Conservation (phyloP, 2,113 vertebrate genomes). For the Tetrax tetrax region DNA sequence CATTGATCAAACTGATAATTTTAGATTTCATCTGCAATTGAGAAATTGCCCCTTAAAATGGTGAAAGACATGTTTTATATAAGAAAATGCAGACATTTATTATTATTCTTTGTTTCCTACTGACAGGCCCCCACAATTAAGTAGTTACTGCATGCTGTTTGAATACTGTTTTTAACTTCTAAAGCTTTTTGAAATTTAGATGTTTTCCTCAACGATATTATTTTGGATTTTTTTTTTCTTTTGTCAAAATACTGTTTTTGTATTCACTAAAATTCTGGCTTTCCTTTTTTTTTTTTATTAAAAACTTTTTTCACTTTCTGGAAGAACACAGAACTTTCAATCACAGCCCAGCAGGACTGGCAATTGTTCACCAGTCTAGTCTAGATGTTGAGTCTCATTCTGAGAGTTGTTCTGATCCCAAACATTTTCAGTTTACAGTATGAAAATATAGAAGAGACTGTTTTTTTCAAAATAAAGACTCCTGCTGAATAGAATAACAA, state of each 20-base stretch:
- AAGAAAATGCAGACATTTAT: neutral
- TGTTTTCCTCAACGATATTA: neutral
- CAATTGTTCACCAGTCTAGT: neutral
- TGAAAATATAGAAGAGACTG: neutral
- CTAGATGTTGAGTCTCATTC: neutral
- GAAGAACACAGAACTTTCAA: neutral
- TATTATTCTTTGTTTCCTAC: neutral
- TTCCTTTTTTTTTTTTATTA: neutral
- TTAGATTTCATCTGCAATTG: slow-evolving; percentile 12
- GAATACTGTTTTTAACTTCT: neutral
- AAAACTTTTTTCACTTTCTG: neutral
- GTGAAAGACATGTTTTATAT: neutral
- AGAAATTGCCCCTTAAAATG: neutral
- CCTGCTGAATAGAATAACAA: neutral
- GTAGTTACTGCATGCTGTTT: neutral
- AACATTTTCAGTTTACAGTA: neutral
- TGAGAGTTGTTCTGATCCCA: neutral
- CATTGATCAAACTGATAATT: slow-evolving; percentile 61
- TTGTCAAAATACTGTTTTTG: neutral
- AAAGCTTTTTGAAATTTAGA: neutral
- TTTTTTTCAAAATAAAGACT: neutral
- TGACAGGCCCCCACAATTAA: neutral
- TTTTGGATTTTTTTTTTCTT: neutral
- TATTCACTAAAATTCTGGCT: neutral
- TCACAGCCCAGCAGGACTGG: neutral